These are phyloP conservation scores for Cettia cetti DNA, from an alignment of 2,113 vertebrate species.

Conservation along the genomic window DNA sequence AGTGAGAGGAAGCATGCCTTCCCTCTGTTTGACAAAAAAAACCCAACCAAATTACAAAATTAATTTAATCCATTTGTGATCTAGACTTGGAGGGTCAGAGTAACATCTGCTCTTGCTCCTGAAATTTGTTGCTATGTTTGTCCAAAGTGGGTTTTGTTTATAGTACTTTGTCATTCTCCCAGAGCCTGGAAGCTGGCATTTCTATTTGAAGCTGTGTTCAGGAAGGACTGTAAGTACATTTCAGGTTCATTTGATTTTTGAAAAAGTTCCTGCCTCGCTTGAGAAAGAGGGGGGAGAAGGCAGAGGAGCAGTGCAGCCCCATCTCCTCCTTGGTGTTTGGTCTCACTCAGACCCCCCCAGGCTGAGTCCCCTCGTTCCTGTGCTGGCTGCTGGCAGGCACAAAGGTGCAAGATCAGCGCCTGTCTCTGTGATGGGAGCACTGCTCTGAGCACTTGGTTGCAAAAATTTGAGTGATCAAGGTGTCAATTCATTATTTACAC, in stretches of 20 bases:
- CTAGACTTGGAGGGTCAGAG: background rate
- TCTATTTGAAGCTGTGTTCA: background rate
- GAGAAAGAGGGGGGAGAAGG: accelerated
- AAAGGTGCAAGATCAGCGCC: background rate
- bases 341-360: background rate
- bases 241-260: background rate
- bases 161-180: background rate
- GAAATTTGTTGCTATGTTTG: background rate
- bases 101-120: background rate
- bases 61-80: background rate
- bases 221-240: background rate
- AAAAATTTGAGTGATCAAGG: background rate
- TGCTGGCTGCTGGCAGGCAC: background rate
- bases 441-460: background rate
- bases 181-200: background rate
- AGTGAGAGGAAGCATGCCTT: background rate
- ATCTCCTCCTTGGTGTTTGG: background rate
- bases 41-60: background rate
- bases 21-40: background rate
- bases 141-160: background rate
- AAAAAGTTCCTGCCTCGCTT: background rate
- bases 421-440: background rate
- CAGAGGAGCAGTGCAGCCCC: background rate
- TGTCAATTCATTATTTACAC: background rate
- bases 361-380: background rate